Base-by-base conservation (phyloP, 2,888 invertebrate genomes). In the Helleia helle region DNA sequence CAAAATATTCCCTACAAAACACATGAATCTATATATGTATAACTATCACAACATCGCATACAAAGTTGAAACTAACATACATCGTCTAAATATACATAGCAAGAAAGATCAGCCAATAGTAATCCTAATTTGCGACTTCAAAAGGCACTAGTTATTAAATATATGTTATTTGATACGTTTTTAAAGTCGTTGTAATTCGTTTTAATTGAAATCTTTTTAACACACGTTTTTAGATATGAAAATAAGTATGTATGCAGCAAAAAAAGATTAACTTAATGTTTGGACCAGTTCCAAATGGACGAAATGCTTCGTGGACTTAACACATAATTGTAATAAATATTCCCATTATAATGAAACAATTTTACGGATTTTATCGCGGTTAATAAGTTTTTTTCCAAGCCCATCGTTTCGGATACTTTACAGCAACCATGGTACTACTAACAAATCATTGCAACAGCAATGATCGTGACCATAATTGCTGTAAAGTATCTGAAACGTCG, bases 101-200 rank as follows among this genome's bases (percentile, higher is more conserved):
- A 34, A 41, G 34, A 42, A 36, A 30, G 31, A 40, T 48, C 46
- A 48, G 42, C 42, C 46, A 48, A 51, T 40, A 37, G 43, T 43
- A 44, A 51, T 43, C 53, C 60, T 65, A 63, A 64, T 60, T 26
- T 59, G 64, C 61, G 59, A 62, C 57, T 70, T 56, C 61, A 60
- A 74, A 76, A 75, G 76, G 76, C 75, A 76, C 76, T 75, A 71
- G 63, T 62, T 50, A 54, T 63, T 61, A 64, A 58, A 59, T 48
- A 65, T 59, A 58, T 54, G 49, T 52, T 50, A 44, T 58, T 58
- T 66, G 59, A 65, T 65, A 68, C 58, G 60, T 62, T 60, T 59
- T 50, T 40, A 57, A 55, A 58, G 50, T 71, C 66, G 69, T 70
- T 71, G 71, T 69, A 46, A 42, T 49, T 51, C 44, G 42, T 46